Conservation (phyloP, 2,888 invertebrate species). For the Lampropteryx suffumata region DNA sequence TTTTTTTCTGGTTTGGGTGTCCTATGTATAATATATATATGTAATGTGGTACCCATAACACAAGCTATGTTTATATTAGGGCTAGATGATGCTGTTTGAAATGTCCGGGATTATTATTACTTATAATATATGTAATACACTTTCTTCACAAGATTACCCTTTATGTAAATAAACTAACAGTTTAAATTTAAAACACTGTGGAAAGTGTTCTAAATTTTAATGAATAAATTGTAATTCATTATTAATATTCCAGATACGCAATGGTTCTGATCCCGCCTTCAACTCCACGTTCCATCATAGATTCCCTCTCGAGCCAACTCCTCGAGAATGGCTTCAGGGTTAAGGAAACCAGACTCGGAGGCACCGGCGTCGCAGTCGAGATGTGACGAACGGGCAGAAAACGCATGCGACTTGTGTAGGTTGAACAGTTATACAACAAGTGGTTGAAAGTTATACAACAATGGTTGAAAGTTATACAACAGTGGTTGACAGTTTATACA, state of each 20-base stretch:
- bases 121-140: too few species aligned
- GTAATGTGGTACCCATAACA: too few species aligned
- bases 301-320: slow-evolving; percentile 68
- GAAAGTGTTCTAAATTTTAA: too few species aligned
- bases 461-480: background rate
- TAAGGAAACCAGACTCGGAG: slow-evolving; percentile 83
- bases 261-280: slow-evolving; percentile 71
- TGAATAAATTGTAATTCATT: too few species aligned
- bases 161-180: too few species aligned
- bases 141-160: too few species aligned
- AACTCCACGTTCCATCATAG: slow-evolving; percentile 58
- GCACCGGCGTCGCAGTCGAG: slow-evolving; percentile 81
- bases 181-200: too few species aligned
- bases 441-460: background rate
- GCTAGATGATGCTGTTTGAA: too few species aligned
- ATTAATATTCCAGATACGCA: slow-evolving; percentile 67
- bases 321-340: slow-evolving; percentile 78
- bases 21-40: too few species aligned
- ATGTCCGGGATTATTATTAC: too few species aligned
- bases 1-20: too few species aligned
- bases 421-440: background rate
- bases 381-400: slow-evolving; percentile 51
- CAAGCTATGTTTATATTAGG: too few species aligned
- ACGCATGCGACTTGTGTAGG: background rate
- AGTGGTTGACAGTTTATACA: background rate